Conservation (phyloP, 2,113 vertebrate genomes). For the Prunella fulvescens region DNA sequence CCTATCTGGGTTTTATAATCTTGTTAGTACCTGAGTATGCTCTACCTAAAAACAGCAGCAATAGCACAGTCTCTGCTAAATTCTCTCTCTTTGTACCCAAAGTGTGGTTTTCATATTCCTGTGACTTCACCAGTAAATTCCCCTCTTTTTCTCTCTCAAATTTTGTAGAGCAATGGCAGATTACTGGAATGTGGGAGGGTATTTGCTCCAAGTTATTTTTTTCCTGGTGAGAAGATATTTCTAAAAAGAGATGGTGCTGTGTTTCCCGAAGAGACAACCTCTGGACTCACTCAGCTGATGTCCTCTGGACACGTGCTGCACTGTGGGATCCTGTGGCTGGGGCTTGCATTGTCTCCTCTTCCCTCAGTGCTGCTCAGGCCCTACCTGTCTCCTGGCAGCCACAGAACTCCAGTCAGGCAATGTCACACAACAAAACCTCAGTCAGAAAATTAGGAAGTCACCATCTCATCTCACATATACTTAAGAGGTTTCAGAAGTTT, state of each 20-base stretch:
- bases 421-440: rapidly evolving
- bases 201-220: neutral
- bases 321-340: neutral
- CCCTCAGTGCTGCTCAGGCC: neutral
- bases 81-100: neutral
- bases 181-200: neutral
- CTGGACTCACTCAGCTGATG: neutral
- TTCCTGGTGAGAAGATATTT: neutral
- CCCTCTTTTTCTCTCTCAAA: neutral
- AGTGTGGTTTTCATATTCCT: neutral
- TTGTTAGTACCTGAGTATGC: neutral
- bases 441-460: neutral
- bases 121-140: neutral
- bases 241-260: neutral
- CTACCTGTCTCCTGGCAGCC: neutral
- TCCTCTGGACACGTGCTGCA: rapidly evolving
- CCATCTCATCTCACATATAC: neutral
- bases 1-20: conserved; percentile 25
- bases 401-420: neutral
- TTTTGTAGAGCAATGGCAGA: neutral
- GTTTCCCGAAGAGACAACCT: neutral
- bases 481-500: neutral
- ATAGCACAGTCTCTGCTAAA: neutral
- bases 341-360: neutral
- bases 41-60: neutral